phyloP scores from a whole-genome alignment of 2,888 invertebrate species.

The Agrotis exclamationis region DNA sequence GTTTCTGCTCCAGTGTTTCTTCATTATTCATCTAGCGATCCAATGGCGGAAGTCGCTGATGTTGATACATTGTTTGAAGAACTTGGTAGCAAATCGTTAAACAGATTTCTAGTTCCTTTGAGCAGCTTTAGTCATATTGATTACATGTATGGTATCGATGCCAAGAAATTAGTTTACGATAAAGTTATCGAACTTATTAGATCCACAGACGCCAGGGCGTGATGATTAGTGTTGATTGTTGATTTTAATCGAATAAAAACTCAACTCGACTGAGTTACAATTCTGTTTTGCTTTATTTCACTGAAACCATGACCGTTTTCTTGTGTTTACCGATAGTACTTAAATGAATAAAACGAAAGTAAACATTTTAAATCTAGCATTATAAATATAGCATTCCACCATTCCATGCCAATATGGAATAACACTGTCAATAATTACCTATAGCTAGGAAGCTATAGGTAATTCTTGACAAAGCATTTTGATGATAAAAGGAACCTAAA shows the following conservation, averaged over 20 bases:
- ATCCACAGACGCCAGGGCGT: conserved; percentile 29
- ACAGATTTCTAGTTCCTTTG: conserved; percentile 89
- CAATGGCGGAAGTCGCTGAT: conserved; percentile 91
- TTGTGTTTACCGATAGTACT: background rate
- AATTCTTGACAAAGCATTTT: no score
- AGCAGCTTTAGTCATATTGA: conserved; percentile 93
- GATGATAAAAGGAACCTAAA: no score
- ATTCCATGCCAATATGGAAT: no score
- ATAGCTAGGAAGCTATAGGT: no score
- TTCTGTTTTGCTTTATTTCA: background rate
- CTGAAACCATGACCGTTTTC: background rate
- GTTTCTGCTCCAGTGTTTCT: conserved; percentile 92
- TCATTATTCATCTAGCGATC: conserved; percentile 93
- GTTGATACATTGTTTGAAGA: conserved; percentile 89
- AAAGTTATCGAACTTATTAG: conserved; percentile 89
- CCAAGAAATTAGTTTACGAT: conserved; percentile 91
- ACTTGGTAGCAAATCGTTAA: conserved; percentile 87
- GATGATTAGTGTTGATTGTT: background rate
- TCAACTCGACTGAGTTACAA: background rate
- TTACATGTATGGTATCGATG: conserved; percentile 93
- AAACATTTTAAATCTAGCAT: background rate
- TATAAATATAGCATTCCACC: no score
- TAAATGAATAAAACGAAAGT: background rate
- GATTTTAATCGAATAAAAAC: background rate
- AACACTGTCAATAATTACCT: no score